Evolutionary conservation across 30 jellyfish, hydroid and myxozoan species (phyloP).

Genomic region (Aurelia coerulea): DNA sequence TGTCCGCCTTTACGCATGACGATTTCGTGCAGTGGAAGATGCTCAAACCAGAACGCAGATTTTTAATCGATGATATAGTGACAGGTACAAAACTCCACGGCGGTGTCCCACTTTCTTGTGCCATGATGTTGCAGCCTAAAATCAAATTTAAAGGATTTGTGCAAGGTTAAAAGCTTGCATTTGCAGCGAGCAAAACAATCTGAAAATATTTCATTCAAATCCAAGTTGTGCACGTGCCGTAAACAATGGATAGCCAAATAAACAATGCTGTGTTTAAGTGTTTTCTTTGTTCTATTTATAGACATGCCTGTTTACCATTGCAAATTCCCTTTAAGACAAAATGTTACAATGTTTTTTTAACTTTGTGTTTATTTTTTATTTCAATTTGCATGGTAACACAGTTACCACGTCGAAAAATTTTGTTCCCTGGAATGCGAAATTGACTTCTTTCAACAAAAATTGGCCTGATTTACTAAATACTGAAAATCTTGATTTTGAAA

Average conservation of each 20-base stretch:
- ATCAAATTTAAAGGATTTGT: neutral
- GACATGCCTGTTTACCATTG: too few relatives aligned
- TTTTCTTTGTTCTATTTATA: too few relatives aligned
- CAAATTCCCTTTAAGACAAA: neutral
- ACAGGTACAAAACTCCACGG: conserved; percentile 45
- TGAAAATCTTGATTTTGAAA: too few relatives aligned
- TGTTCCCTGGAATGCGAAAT: too few relatives aligned
- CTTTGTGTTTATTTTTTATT: neutral
- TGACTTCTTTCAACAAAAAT: too few relatives aligned
- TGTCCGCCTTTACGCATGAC: neutral
- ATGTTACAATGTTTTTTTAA: neutral
- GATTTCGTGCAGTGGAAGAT: conserved; percentile 3
- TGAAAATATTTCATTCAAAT: too few relatives aligned
- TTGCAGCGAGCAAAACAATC: too few relatives aligned
- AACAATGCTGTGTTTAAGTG: too few relatives aligned
- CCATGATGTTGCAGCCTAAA: conserved; percentile 36
- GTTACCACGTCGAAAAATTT: too few relatives aligned
- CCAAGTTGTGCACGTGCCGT: too few relatives aligned
- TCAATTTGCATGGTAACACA: neutral
- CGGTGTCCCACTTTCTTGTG: conserved; percentile 20
- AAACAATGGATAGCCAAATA: too few relatives aligned
- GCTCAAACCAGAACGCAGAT: neutral
- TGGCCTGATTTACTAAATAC: too few relatives aligned
- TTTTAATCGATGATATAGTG: neutral
- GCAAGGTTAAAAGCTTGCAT: neutral